Percentiles rank a stretch among this genome's conserved stretches.
Evolutionary conservation across 1,140 invertebrate genomes (phyloP).

Genomic region (Diuraphis noxia): DNA sequence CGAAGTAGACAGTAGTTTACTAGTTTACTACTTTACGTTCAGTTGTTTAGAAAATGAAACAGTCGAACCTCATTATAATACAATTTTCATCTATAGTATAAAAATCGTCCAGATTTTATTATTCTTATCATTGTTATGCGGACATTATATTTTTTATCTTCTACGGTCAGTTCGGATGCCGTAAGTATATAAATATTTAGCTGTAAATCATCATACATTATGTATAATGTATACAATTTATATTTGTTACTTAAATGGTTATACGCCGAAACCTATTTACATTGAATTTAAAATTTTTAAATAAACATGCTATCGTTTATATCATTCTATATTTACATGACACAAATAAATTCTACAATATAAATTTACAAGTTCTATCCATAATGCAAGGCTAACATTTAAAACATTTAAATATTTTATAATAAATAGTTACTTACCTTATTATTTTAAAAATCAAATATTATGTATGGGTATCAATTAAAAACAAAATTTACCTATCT

Average conservation of each 20-base stretch:
- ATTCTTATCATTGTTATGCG: background rate
- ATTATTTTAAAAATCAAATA: background rate
- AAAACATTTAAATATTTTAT: background rate
- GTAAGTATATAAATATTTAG: background rate
- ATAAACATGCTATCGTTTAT: background rate
- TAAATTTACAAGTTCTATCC: background rate
- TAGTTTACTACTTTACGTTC: no score
- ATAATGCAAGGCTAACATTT: background rate
- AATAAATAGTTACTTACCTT: no score
- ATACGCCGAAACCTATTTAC: background rate
- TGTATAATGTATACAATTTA: background rate
- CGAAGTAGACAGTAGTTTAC: no score
- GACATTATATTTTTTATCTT: background rate
- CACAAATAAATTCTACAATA: background rate
- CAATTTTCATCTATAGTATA: background rate
- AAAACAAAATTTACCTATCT: background rate
- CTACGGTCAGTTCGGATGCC: background rate
- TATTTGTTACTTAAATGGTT: background rate
- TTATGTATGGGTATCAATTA: background rate
- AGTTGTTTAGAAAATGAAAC: background rate
- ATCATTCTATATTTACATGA: no score
- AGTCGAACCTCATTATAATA: background rate
- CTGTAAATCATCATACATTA: no score
- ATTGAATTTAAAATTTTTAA: background rate
- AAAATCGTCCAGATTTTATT: background rate